Evolutionary conservation across 2,888 invertebrate genomes (phyloP), one percentile per base, ranked within the genome.

Genomic region (Catonia carolina): DNA sequence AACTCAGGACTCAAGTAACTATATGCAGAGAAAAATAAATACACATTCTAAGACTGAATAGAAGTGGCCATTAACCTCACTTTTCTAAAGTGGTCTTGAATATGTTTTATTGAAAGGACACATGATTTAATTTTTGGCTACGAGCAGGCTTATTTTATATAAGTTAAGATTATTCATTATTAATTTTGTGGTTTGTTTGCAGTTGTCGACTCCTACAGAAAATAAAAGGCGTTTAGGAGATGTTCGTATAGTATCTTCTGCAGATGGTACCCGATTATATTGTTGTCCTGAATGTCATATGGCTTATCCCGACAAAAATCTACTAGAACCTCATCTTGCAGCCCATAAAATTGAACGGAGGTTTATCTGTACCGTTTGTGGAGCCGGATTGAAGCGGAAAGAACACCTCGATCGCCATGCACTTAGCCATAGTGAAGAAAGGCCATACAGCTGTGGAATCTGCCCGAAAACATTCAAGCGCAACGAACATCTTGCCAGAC

Each of bases 401-500:
- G 76, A 76, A 57, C 76, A 76, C 58, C 63, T 76, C 12, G 76
- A 76, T 61, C 72, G 75, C 39, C 76, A 77, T 54, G 74, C 74
- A 70, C 69, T 74, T 7, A 74, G 74, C 15, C 76, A 75, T 58
- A 74, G 73, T 6, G 72, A 74, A 45, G 75, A 75, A 58, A 67
- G 76, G 47, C 76, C 75, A 1, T 68, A 64, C 45, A 64, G 63
- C 1, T 65, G 66, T 50, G 65, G 60, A 5, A 66, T 65, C 22
- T 66, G 67, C 27, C 66, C 66, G 2, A 68, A 69, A 60, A 67
- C 67, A 35, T 68, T 69, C 62, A 76, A 77, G 58, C 70, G 78
- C 35, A 77, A 77, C 61, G 77, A 78, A 58, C 77, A 77, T 62
- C 68, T 77, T n/a, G 75, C 76, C 0, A 72, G 77, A 48, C 78